Conservation (phyloP, 2,797 vertebrate genomes). For the Acipenser ruthenus region DNA sequence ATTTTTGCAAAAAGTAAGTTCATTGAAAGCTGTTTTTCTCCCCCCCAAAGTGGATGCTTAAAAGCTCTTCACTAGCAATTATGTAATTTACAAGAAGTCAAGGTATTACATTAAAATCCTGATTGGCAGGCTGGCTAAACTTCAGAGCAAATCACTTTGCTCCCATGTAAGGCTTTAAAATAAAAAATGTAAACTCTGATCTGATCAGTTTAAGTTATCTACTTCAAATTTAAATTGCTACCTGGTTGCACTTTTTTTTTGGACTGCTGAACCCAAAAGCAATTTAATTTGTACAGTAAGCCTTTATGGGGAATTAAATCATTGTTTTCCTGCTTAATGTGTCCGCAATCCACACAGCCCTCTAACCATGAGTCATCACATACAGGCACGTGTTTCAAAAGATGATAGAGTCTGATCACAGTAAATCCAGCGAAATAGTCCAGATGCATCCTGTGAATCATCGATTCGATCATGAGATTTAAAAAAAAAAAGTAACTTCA, state of each 20-base stretch:
- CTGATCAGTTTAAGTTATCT: too few species aligned
- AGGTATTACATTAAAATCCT: neutral
- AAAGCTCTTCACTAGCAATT: neutral
- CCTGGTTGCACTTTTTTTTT: too few species aligned
- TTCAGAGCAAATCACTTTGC: too few species aligned
- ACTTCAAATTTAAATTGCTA: too few species aligned
- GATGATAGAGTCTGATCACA: neutral
- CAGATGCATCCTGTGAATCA: neutral
- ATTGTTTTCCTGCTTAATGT: neutral
- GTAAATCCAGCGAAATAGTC: neutral
- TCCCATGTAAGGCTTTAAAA: too few species aligned
- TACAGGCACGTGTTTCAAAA: too few species aligned
- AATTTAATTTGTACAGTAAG: neutral
- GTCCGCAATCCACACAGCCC: neutral
- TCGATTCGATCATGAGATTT: too few species aligned
- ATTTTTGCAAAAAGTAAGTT: constrained; percentile 96
- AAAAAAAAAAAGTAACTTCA: too few species aligned
- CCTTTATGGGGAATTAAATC: neutral
- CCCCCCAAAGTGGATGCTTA: neutral
- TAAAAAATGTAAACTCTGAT: too few species aligned
- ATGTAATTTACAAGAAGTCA: neutral
- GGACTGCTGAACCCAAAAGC: neutral
- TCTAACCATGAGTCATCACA: neutral
- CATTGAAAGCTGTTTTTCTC: neutral
- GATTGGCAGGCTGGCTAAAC: neutral